phyloP scores from a whole-genome alignment of 2,888 invertebrate genomes.

The Mechanitis messenoides region DNA sequence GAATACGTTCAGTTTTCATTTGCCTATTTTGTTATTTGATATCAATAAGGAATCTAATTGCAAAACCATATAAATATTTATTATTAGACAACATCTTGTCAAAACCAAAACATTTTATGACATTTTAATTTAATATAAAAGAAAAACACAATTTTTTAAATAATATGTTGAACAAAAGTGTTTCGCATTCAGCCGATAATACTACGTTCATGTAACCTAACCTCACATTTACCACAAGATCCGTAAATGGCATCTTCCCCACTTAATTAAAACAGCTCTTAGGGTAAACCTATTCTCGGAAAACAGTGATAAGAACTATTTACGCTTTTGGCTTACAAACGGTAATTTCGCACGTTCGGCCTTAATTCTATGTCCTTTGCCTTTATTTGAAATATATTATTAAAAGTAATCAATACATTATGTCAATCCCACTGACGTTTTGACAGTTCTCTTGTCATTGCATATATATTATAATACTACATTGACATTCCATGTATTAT shows the following conservation, averaged over 20 bases:
- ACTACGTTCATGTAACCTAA: constrained; percentile 17
- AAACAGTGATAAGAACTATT: constrained; percentile 38
- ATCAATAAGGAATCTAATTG: constrained; percentile 41
- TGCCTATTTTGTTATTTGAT: constrained; percentile 47
- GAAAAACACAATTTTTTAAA: not conserved
- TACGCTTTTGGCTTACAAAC: constrained; percentile 34
- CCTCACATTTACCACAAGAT: constrained; percentile 32
- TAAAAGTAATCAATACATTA: constrained; percentile 16
- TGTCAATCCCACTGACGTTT: constrained; percentile 20
- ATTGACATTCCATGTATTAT: constrained; percentile 33
- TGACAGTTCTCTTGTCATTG: constrained; percentile 15
- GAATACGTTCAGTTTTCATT: constrained; percentile 36
- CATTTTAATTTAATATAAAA: not conserved
- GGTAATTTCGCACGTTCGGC: constrained; percentile 8
- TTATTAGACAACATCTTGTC: not conserved
- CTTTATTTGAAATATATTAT: constrained; percentile 7
- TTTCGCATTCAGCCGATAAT: constrained; percentile 26
- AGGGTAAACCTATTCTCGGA: constrained; percentile 48
- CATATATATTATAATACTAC: no score
- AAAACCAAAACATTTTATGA: not conserved
- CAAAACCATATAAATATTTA: constrained; percentile 5
- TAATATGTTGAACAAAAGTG: not conserved
- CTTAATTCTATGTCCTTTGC: constrained; percentile 17
- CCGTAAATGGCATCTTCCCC: constrained; percentile 43
- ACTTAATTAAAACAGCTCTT: constrained; percentile 54